Evolutionary conservation across 2,888 invertebrate species (phyloP).

Genomic region (Eilema depressum): DNA sequence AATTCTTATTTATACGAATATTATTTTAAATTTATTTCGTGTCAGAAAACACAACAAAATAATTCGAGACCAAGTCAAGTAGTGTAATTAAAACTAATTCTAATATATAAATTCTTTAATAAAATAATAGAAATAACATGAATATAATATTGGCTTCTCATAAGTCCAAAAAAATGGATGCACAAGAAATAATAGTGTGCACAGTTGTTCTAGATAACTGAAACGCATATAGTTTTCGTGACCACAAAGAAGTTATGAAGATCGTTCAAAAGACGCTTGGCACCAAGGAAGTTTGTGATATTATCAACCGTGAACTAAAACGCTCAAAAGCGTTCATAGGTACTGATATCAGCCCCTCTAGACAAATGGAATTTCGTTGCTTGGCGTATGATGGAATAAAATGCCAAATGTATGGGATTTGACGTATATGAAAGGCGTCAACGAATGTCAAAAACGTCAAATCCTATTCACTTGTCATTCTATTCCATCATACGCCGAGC

Average conservation of each 20-base stretch:
- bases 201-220: neutral
- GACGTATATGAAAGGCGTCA: too few species aligned
- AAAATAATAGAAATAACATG: neutral
- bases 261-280: neutral
- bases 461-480: too few species aligned
- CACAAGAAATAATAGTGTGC: neutral
- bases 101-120: neutral
- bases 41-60: too few species aligned
- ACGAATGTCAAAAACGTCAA: too few species aligned
- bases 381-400: too few species aligned
- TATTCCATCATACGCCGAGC: too few species aligned
- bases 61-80: too few species aligned
- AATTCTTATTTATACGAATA: too few species aligned
- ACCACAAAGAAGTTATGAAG: neutral
- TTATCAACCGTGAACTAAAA: neutral
- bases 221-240: neutral
- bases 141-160: neutral
- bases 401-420: too few species aligned
- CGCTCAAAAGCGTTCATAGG: slow-evolving; percentile 4
- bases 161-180: neutral
- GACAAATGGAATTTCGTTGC: too few species aligned
- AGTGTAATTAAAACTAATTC: neutral
- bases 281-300: slow-evolving; percentile 1
- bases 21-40: too few species aligned
- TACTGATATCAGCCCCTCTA: too few species aligned